These are phyloP conservation scores for Cremastobaeus sp. DNA, from an alignment of 2,888 invertebrate species.

Conservation along the genomic window DNA sequence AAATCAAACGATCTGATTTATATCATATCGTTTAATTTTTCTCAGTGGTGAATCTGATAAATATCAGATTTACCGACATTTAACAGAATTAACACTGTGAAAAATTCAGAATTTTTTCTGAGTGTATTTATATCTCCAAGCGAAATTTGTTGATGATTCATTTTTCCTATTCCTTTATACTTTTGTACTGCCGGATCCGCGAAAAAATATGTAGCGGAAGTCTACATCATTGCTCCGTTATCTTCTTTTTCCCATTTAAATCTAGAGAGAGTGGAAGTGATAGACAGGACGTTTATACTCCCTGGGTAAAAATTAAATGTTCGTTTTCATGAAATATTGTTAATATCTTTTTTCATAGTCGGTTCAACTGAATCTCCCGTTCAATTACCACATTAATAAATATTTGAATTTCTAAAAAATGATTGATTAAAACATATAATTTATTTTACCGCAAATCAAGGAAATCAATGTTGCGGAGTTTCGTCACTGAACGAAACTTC, in stretches of 20 bases:
- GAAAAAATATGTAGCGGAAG: slow-evolving; percentile 38
- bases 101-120: no score
- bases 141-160: no score
- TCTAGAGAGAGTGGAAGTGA: slow-evolving; percentile 38
- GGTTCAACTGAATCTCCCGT: no score
- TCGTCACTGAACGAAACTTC: neutral
- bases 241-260: slow-evolving; percentile 43
- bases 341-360: slow-evolving; percentile 16
- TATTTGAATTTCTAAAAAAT: slow-evolving; percentile 9
- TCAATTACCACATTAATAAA: no score
- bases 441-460: neutral
- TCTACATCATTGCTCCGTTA: slow-evolving; percentile 38
- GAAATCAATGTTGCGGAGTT: neutral
- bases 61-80: no score
- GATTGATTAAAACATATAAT: neutral
- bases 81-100: no score
- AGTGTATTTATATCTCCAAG: no score
- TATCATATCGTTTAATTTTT: no score
- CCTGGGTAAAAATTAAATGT: slow-evolving; percentile 42
- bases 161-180: no score
- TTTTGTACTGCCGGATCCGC: no score
- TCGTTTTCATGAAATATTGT: slow-evolving; percentile 32
- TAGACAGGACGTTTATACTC: slow-evolving; percentile 38
- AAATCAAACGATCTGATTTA: no score
- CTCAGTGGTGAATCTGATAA: no score